Percentiles rank a stretch among this genome's conserved stretches.
Conservation (phyloP, 2,113 vertebrate genomes). For the Nannobrachium achirus region DNA sequence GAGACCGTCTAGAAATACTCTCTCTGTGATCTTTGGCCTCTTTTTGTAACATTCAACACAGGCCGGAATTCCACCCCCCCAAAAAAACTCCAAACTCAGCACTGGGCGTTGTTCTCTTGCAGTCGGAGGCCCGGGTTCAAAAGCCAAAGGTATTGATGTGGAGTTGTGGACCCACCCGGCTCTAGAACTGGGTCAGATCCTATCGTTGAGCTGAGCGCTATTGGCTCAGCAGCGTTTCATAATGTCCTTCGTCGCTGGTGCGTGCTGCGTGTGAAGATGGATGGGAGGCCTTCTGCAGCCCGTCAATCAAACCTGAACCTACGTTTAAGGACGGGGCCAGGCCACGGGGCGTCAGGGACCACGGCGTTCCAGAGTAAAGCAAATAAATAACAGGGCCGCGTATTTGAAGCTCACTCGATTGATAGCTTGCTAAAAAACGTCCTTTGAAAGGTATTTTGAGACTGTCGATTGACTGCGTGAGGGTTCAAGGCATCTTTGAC, state of each 20-base stretch:
- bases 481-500: background rate
- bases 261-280: conserved; percentile 7
- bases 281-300: conserved; percentile 26
- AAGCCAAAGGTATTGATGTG: too few species aligned
- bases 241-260: conserved; percentile 33
- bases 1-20: conserved; percentile 65
- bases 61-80: conserved; percentile 26
- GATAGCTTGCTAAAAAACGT: conserved; percentile 1
- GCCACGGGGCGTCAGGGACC: conserved; percentile 6
- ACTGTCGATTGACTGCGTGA: background rate
- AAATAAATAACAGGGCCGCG: conserved; percentile 29
- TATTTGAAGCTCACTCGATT: background rate
- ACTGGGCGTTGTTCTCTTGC: conserved; percentile 12
- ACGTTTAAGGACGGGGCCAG: conserved; percentile 18
- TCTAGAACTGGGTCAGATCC: conserved; percentile 39
- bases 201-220: conserved; percentile 37
- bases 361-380: background rate
- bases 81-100: conserved; percentile 43
- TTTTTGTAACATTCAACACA: conserved; percentile 22
- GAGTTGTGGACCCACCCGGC: conserved; percentile 11
- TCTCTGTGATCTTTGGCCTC: conserved; percentile 64
- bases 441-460: conserved; percentile 7
- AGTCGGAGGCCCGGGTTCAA: conserved; percentile 27
- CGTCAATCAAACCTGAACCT: conserved; percentile 23
- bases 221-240: conserved; percentile 22